Evolutionary conservation across 2,797 vertebrate genomes (phyloP).

Genomic region (Macropus fuliginosus): DNA sequence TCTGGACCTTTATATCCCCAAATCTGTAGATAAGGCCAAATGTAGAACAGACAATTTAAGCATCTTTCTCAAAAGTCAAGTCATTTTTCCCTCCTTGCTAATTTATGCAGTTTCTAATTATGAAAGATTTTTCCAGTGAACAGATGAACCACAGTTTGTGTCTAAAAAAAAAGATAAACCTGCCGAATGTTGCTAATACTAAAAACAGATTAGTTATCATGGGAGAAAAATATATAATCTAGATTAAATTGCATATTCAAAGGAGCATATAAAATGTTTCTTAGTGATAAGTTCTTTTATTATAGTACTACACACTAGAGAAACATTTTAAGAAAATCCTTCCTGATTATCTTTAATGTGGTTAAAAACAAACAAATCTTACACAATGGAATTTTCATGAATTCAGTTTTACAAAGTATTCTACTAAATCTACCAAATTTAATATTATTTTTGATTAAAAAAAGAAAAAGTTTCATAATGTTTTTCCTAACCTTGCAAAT

Average conservation of each 20-base stretch:
- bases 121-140: slow-evolving; percentile 61
- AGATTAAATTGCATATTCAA: slow-evolving; percentile 88
- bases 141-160: slow-evolving; percentile 76
- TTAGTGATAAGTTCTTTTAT: slow-evolving; percentile 81
- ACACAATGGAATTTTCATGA: slow-evolving; percentile 82
- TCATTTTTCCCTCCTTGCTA: slow-evolving; percentile 61
- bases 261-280: slow-evolving; percentile 85
- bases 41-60: slow-evolving; percentile 38
- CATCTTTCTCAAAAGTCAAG: slow-evolving; percentile 56
- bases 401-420: slow-evolving; percentile 82
- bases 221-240: slow-evolving; percentile 85
- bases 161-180: slow-evolving; percentile 80
- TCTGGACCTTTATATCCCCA: slow-evolving; percentile 22
- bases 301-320: slow-evolving; percentile 82
- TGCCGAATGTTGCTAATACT: slow-evolving; percentile 84
- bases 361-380: slow-evolving; percentile 83
- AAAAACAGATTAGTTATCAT: slow-evolving; percentile 82
- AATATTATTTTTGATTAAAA: slow-evolving; percentile 77
- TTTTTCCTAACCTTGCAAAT: slow-evolving; percentile 76
- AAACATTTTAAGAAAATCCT: slow-evolving; percentile 79
- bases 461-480: slow-evolving; percentile 75
- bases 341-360: slow-evolving; percentile 78
- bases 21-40: slow-evolving; percentile 48
- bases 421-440: slow-evolving; percentile 82
- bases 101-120: slow-evolving; percentile 73